Evolutionary conservation across 2,888 invertebrate species (phyloP), one percentile per base, ranked within the genome.

Genomic region (Ceriagrion tenellum): DNA sequence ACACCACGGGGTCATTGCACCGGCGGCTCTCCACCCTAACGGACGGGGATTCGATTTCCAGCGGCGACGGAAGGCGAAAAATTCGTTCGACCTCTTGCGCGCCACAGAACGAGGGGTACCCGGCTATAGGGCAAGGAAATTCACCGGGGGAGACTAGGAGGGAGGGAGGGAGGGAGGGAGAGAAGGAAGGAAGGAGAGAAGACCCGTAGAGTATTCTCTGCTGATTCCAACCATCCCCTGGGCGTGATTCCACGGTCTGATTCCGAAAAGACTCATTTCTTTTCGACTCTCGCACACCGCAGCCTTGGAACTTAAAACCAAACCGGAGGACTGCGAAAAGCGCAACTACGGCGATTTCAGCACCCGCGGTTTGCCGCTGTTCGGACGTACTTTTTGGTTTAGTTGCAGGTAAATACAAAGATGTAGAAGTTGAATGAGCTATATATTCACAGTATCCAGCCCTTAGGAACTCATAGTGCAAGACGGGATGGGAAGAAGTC

Each of bases 241-340:
- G 81, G 81, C 26, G 81, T 81, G 16, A 81, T 81, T 30, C 81
- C 35, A 81, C 81, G 81, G 81, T 81, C 81, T 81, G 81, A 81
- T 81, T 81, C 81, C 81, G 81, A 81, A 81, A 81, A 35, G 35
- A 81, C 81, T 12, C 30, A 3, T 81, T 81, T 35, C 30, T 13
- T 35, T 30, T 74, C 74, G n/a, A n/a, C 35, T 16, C 35, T 16
- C 81, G n/a, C 35, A 35, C 81, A 13, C 16, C 30, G 16, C 35
- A 81, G 81, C 35, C 81, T 35, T 26, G 81, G 81, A 26, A 81
- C 30, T 35, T 59, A 20, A 59, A 2, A 20, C 59, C 59, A 20
- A 6, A 59, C 59, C 47, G 8, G 47, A 47, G 47, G 47, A 47
- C 47, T 47, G 47, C 47, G 47, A 47, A 47, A 47, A 47, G 47